A percentile compares a stretch with the other conserved stretches of the same genome.
These are phyloP conservation scores for Pinctada fucata DNA, from an alignment of 2,888 invertebrate species.

Conservation along the genomic window DNA sequence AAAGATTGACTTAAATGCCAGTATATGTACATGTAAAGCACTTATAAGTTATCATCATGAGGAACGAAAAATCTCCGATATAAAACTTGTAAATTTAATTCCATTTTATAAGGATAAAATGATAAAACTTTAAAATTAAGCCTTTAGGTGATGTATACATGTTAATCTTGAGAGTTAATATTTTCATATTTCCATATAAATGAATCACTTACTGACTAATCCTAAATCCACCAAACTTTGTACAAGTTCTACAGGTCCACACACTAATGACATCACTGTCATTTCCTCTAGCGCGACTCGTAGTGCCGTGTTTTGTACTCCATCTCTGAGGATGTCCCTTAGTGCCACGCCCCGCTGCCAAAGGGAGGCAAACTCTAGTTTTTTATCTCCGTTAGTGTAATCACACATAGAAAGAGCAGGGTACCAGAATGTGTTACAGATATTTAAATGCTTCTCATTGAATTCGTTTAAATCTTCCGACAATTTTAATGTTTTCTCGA, in stretches of 20 bases:
- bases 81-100: too few relatives aligned
- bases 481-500: neutral
- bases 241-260: conserved; percentile 61
- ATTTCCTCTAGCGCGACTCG: conserved; percentile 60
- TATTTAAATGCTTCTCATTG: conserved; percentile 46
- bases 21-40: too few relatives aligned
- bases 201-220: conserved; percentile 60
- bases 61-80: too few relatives aligned
- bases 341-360: conserved; percentile 60
- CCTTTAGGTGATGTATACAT: too few relatives aligned
- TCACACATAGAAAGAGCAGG: conserved; percentile 61
- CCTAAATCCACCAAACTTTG: conserved; percentile 58
- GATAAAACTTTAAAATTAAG: too few relatives aligned
- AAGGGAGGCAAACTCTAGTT: conserved; percentile 57
- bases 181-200: too few relatives aligned
- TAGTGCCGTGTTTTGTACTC: conserved; percentile 52
- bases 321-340: conserved; percentile 48
- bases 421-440: conserved; percentile 67
- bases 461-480: conserved; percentile 31
- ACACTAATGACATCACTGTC: conserved; percentile 56
- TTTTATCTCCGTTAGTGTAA: conserved; percentile 31
- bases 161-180: too few relatives aligned
- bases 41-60: too few relatives aligned
- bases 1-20: too few relatives aligned
- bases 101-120: too few relatives aligned